A percentile compares a stretch with the other conserved stretches of the same genome.
phyloP scores from a whole-genome alignment of 2,888 invertebrate genomes.

The Callyntrura sp. region DNA sequence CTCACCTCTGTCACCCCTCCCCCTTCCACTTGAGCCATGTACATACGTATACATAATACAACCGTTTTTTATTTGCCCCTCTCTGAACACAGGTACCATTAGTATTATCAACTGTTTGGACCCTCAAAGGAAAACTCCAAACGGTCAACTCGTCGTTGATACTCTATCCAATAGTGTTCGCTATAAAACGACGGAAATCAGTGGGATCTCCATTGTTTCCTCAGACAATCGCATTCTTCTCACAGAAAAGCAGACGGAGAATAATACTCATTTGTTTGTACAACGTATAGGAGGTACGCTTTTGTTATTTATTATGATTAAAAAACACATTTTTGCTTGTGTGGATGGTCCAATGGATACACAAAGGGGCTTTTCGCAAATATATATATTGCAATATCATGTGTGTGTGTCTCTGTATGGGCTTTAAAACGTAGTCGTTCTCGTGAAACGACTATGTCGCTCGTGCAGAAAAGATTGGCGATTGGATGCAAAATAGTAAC shows the following conservation, averaged over 20 bases:
- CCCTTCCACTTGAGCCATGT: not conserved
- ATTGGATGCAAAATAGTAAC: conserved; percentile 29
- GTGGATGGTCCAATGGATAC: not conserved
- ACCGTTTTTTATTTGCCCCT: conserved; percentile 28
- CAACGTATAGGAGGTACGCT: conserved; percentile 69
- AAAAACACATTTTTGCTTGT: conserved; percentile 8
- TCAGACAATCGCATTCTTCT: conserved; percentile 69
- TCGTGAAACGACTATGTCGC: not conserved
- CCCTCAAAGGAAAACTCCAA: conserved; percentile 55
- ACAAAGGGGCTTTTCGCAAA: not conserved
- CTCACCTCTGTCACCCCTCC: not conserved
- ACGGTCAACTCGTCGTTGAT: conserved; percentile 70
- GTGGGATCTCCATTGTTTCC: conserved; percentile 63
- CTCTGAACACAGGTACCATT: conserved; percentile 51
- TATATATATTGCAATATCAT: not conserved
- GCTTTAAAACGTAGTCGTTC: not conserved
- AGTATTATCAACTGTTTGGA: conserved; percentile 73
- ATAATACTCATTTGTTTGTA: conserved; percentile 73
- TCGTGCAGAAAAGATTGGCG: conserved; percentile 42
- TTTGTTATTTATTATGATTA: conserved; percentile 26
- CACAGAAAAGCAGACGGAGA: conserved; percentile 68
- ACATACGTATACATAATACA: not conserved
- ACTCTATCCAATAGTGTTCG: conserved; percentile 67
- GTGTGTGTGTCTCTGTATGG: not conserved
- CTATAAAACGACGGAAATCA: conserved; percentile 68